Conservation (phyloP, 2,888 invertebrate genomes). For the Chirona hameri region DNA sequence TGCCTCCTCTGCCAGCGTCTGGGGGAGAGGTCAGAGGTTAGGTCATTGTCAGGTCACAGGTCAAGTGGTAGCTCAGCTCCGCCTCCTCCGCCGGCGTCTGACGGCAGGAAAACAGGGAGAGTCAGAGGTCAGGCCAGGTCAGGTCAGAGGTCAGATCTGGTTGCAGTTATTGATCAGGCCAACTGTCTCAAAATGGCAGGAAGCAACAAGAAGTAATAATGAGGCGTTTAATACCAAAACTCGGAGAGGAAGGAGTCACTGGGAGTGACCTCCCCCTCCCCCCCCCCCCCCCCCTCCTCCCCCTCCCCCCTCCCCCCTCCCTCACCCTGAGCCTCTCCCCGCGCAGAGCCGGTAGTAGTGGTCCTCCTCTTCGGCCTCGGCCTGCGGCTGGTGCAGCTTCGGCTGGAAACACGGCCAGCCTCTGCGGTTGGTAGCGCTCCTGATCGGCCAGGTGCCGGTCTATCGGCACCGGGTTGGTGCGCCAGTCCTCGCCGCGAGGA, state of each 20-base stretch:
- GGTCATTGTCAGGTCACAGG: no score
- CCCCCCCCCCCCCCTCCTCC: not conserved
- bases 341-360: not conserved
- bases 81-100: no score
- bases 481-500: conserved; percentile 43
- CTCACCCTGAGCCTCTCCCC: not conserved
- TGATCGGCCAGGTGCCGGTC: conserved; percentile 41
- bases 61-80: no score
- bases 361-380: conserved; percentile 25
- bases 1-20: conserved; percentile 35
- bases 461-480: conserved; percentile 42
- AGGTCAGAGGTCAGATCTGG: no score
- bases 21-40: conserved; percentile 1
- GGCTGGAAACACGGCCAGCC: not conserved
- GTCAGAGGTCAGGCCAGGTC: no score
- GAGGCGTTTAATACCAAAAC: no score
- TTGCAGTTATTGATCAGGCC: no score
- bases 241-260: no score
- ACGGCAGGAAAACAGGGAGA: no score
- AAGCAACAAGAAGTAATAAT: no score
- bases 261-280: no score
- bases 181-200: no score
- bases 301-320: conserved; percentile 27
- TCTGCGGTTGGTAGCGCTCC: conserved; percentile 32
- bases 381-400: conserved; percentile 24